Percentiles rank a stretch among this genome's conserved stretches.
phyloP scores from a whole-genome alignment of 2,113 vertebrate genomes.

The Bos indicus region DNA sequence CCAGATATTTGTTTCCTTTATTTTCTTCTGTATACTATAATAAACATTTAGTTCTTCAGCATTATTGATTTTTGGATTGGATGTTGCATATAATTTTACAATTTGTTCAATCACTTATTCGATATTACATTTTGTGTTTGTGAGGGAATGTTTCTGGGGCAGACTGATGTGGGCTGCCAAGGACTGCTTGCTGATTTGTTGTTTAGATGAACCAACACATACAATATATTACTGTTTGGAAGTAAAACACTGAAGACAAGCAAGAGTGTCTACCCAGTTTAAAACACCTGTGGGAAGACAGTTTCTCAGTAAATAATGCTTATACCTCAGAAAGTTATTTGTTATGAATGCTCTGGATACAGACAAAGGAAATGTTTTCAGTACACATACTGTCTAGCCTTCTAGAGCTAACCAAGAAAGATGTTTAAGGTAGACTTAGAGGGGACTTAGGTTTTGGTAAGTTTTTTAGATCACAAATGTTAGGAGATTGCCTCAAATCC shows the following conservation, averaged over 20 bases:
- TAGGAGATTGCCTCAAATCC: not conserved
- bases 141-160: constrained; percentile 55
- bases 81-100: constrained; percentile 67
- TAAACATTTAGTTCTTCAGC: constrained; percentile 67
- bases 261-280: constrained; percentile 11
- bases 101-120: constrained; percentile 64
- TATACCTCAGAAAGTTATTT: constrained; percentile 7
- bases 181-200: not conserved
- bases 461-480: not conserved
- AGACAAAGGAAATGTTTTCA: constrained; percentile 21
- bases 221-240: constrained; percentile 19
- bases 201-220: constrained; percentile 1
- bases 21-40: constrained; percentile 43
- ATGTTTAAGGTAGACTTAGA: not conserved
- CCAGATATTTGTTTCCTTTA: constrained; percentile 36
- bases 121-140: constrained; percentile 1
- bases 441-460: not conserved
- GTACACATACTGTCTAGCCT: not conserved
- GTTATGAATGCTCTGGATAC: not conserved
- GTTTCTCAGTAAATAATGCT: constrained; percentile 20
- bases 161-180: not conserved
- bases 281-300: constrained; percentile 12
- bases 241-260: constrained; percentile 32
- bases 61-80: constrained; percentile 63
- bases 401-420: not conserved